These are phyloP conservation scores for Hippocampus mohnikei DNA, from an alignment of 2,113 vertebrate species.

Conservation along the genomic window DNA sequence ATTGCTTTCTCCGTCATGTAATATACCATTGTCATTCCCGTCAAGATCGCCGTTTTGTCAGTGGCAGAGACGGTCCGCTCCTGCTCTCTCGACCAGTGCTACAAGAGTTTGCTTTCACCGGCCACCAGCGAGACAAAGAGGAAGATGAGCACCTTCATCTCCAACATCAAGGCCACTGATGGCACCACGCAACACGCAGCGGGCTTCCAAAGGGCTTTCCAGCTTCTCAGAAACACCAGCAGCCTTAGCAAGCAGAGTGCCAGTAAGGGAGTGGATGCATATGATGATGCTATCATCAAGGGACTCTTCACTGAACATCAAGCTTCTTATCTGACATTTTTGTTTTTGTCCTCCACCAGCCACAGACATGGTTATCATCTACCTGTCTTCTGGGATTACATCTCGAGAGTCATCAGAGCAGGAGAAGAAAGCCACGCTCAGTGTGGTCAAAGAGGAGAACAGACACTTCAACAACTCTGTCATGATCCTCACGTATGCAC, in stretches of 20 bases:
- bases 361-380: slow-evolving; percentile 94
- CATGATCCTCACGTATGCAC: slow-evolving; percentile 98
- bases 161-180: slow-evolving; percentile 84
- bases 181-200: slow-evolving; percentile 86
- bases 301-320: neutral
- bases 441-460: slow-evolving; percentile 92
- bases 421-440: slow-evolving; percentile 90
- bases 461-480: slow-evolving; percentile 94
- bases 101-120: slow-evolving; percentile 91
- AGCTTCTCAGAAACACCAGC: slow-evolving; percentile 89
- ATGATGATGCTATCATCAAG: neutral
- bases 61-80: slow-evolving; percentile 87
- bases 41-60: slow-evolving; percentile 88
- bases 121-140: slow-evolving; percentile 97
- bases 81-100: slow-evolving; percentile 96
- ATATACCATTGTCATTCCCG: neutral
- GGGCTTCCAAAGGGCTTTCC: slow-evolving; percentile 95
- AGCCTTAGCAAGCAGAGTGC: slow-evolving; percentile 79
- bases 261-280: slow-evolving; percentile 76
- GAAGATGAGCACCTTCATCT: slow-evolving; percentile 94
- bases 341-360: slow-evolving; percentile 59
- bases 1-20: neutral
- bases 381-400: slow-evolving; percentile 91
- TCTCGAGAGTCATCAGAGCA: slow-evolving; percentile 87
- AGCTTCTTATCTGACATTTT: neutral